Percentiles rank a stretch among this genome's conserved stretches.
Evolutionary conservation across 2,113 vertebrate genomes (phyloP).

Genomic region (Lagopus muta): DNA sequence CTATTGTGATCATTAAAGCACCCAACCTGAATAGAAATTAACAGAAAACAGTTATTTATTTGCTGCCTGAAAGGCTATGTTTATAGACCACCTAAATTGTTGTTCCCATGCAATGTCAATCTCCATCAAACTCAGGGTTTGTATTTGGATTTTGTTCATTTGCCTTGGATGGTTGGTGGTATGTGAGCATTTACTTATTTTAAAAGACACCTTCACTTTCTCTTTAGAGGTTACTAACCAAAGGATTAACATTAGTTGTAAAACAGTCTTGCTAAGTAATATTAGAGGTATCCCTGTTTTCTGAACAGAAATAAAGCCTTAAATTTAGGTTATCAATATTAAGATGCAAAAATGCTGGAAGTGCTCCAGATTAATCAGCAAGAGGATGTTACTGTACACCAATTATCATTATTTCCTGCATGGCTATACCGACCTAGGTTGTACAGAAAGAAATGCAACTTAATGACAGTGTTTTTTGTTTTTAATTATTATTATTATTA

Average conservation of each 20-base stretch:
- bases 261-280: background rate
- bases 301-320: background rate
- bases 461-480: background rate
- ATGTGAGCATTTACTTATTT: background rate
- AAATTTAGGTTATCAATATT: background rate
- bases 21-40: constrained; percentile 82
- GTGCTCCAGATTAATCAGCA: background rate
- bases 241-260: background rate
- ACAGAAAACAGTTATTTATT: background rate
- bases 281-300: background rate
- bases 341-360: background rate
- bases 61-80: background rate
- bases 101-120: background rate
- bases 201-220: background rate
- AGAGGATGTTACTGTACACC: background rate
- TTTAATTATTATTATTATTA: too few relatives aligned
- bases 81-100: background rate
- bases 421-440: background rate
- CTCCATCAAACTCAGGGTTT: background rate
- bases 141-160: background rate
- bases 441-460: fast-evolving
- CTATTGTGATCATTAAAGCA: constrained; percentile 94
- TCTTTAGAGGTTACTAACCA: background rate
- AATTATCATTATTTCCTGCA: background rate
- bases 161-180: background rate